These are phyloP conservation scores for Pediacus dermestoides DNA, from an alignment of 2,888 invertebrate genomes.

Conservation along the genomic window DNA sequence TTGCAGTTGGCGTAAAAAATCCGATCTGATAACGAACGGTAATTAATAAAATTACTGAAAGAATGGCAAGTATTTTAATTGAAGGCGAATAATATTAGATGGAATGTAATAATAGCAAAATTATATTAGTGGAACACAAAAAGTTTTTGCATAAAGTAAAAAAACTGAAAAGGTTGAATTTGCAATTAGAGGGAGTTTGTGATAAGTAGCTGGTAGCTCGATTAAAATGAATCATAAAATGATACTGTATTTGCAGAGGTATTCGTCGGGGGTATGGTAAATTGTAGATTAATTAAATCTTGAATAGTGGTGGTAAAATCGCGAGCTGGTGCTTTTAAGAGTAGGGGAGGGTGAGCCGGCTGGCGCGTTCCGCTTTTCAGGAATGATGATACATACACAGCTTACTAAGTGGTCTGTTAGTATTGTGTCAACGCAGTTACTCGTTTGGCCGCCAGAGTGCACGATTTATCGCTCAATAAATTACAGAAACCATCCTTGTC, in stretches of 20 bases:
- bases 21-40: too few relatives aligned
- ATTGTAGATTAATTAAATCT: constrained; percentile 34
- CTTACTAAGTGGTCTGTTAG: constrained; percentile 50
- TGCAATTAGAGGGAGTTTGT: too few relatives aligned
- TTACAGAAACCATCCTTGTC: constrained; percentile 46
- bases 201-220: constrained; percentile 8
- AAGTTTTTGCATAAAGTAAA: too few relatives aligned
- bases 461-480: constrained; percentile 52
- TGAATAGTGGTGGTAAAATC: constrained; percentile 5
- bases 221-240: constrained; percentile 22
- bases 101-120: too few relatives aligned
- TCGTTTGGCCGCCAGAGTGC: constrained; percentile 50
- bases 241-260: constrained; percentile 19
- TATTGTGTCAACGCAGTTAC: constrained; percentile 51
- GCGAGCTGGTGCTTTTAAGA: constrained; percentile 8
- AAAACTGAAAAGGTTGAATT: too few relatives aligned
- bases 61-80: too few relatives aligned
- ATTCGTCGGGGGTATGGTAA: constrained; percentile 23
- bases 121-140: too few relatives aligned
- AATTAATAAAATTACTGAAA: too few relatives aligned
- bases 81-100: too few relatives aligned
- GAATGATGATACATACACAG: constrained; percentile 37
- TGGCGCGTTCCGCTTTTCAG: constrained; percentile 35
- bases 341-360: constrained; percentile 7
- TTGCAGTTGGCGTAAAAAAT: too few relatives aligned